Conservation (phyloP, 2,113 vertebrate species). For the Galemys pyrenaicus region DNA sequence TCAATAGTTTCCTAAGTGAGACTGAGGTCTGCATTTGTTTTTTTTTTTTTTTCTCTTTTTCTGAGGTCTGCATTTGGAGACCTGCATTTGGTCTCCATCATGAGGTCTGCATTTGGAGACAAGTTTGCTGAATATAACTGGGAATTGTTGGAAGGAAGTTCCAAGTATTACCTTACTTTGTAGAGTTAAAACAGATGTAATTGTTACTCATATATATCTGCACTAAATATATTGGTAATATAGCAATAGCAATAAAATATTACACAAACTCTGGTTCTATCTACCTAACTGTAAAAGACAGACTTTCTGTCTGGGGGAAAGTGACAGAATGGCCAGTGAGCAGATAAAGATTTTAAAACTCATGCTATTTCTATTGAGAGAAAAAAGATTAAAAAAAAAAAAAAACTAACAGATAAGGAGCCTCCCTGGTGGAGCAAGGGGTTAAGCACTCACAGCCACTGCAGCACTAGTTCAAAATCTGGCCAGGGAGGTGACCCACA, state of each 20-base stretch:
- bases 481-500: too few species aligned
- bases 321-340: background rate
- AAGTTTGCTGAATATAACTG: background rate
- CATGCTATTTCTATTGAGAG: background rate
- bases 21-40: too few species aligned
- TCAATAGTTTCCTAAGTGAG: conserved; percentile 53
- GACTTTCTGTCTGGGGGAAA: background rate
- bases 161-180: background rate
- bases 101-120: background rate
- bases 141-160: background rate
- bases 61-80: too few species aligned
- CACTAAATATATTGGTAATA: background rate
- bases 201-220: background rate
- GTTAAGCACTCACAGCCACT: too few species aligned
- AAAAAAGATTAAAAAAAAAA: too few species aligned
- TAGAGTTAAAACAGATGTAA: conserved; percentile 37
- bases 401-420: too few species aligned
- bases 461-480: too few species aligned
- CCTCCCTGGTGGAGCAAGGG: too few species aligned
- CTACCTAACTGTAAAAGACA: background rate
- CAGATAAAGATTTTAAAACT: conserved; percentile 18
- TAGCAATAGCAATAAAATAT: background rate
- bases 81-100: too few species aligned
- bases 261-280: background rate
- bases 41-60: too few species aligned